Percentiles rank a stretch among this genome's conserved stretches.
These are phyloP conservation scores for Gallinago nigripennis DNA, from an alignment of 2,797 vertebrate species.

Conservation along the genomic window DNA sequence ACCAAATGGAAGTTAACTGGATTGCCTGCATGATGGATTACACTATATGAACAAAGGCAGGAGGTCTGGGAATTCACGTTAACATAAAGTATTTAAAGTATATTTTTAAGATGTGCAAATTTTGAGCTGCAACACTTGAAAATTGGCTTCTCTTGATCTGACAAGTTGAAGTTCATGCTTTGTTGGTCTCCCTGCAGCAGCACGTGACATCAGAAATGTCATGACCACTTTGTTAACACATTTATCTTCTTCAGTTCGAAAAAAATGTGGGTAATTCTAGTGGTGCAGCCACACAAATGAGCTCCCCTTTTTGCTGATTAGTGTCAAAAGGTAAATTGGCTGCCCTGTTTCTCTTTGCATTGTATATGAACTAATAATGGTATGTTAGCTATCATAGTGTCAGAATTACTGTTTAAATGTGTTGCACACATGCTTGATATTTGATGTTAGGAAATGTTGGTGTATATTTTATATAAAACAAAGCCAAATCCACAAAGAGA, in stretches of 20 bases:
- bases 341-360: background rate
- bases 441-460: background rate
- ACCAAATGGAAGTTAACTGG: background rate
- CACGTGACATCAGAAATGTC: conserved; percentile 35
- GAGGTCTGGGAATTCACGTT: background rate
- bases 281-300: background rate
- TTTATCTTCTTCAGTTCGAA: conserved; percentile 47
- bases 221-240: conserved; percentile 42
- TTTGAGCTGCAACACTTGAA: conserved; percentile 14
- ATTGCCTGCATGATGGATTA: background rate
- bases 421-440: background rate
- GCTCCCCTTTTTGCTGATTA: background rate
- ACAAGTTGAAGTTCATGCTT: conserved; percentile 47
- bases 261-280: conserved; percentile 5
- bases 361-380: background rate
- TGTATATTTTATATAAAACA: background rate
- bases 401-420: background rate
- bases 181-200: conserved; percentile 9
- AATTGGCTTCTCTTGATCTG: conserved; percentile 29
- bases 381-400: background rate
- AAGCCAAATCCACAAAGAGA: background rate
- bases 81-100: background rate
- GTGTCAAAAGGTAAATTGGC: background rate
- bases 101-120: background rate
- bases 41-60: background rate